Conservation (phyloP, 1,140 invertebrate species). For the Lineus longissimus region DNA sequence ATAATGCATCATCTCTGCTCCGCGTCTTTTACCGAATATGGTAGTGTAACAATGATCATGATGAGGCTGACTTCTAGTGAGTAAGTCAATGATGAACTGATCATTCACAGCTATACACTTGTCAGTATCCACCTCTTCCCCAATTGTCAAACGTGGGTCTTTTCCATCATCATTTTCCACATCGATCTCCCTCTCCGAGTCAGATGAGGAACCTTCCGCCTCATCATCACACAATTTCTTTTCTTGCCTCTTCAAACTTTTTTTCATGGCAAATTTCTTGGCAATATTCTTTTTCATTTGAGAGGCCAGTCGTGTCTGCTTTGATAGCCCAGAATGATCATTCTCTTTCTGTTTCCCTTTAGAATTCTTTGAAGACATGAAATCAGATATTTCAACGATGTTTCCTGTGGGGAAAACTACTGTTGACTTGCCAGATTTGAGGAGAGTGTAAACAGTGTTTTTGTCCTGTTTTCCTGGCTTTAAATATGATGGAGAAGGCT, state of each 20-base stretch:
- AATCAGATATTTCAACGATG: neutral
- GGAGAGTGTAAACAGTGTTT: neutral
- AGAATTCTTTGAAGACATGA: constrained; percentile 12
- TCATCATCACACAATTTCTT: constrained; percentile 15
- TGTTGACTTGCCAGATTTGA: too few species aligned
- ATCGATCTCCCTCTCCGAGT: constrained; percentile 22
- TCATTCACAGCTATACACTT: constrained; percentile 30
- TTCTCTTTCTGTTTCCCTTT: constrained; percentile 8
- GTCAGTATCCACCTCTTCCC: neutral
- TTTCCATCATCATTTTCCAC: constrained; percentile 15
- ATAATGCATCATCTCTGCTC: constrained; percentile 18
- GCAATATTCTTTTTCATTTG: constrained; percentile 11
- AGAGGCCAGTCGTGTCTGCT: neutral
- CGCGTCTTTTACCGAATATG: constrained; percentile 39
- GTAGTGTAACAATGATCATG: constrained; percentile 47
- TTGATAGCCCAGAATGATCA: too few species aligned
- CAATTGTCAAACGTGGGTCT: neutral
- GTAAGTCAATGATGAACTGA: constrained; percentile 36
- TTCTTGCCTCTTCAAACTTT: neutral
- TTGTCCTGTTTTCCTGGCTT: neutral
- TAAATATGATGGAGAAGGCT: neutral
- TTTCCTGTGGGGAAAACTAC: neutral
- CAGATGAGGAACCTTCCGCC: constrained; percentile 15
- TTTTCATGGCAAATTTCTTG: constrained; percentile 12
- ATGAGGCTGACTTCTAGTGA: constrained; percentile 34